Evolutionary conservation across 1,140 invertebrate genomes (phyloP), one percentile per base, ranked within the genome.

Genomic region (Megalonaias nervosa): DNA sequence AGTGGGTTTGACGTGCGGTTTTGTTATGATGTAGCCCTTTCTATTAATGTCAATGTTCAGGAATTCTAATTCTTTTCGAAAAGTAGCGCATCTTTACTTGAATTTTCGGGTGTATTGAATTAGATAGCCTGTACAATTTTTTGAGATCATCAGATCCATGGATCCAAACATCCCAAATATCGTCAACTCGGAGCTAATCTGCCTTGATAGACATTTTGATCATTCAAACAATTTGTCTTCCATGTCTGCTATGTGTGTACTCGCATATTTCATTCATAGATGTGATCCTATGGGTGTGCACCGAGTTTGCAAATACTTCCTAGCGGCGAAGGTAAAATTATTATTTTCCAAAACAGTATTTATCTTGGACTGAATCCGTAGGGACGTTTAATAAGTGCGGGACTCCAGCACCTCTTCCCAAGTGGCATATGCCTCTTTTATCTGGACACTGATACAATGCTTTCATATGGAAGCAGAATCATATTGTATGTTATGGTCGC

Each of bases 251-350:
- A 69, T n/a, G 48, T 69, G 67, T 21, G 65, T 62, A 15, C 26
- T 71, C 12, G 75, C 75, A 55, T 72, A 77, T 21, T 77, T 71
- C 75, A 72, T 71, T n/a, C 74, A 60, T 48, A 77, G 15, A 14
- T 67, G 61, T 59, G 75, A 77, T 15, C 75, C 75, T 9, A 67
- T 77, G 5, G 62, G 62, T 19, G 69, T 71, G 19, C 70, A 68
- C 55, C 59, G 62, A 1, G 23, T 60, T n/a, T 71, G 69, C 21
- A 71, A 13, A 59, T 71, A 72, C 31, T 60, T 57, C 48, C 66
- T 72, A 26, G 57, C 71, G 19, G 61, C 60, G n/a, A 78, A 74
- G 0, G 65, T 48, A 69, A 78, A 78, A 21, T 23, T 69, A 21
- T 74, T 74, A n/a, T 73, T 73, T 31, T 73, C 66, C 19, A 78